Evolutionary conservation across 2,888 invertebrate species (phyloP).

Genomic region (Cryptocephalus moraei): DNA sequence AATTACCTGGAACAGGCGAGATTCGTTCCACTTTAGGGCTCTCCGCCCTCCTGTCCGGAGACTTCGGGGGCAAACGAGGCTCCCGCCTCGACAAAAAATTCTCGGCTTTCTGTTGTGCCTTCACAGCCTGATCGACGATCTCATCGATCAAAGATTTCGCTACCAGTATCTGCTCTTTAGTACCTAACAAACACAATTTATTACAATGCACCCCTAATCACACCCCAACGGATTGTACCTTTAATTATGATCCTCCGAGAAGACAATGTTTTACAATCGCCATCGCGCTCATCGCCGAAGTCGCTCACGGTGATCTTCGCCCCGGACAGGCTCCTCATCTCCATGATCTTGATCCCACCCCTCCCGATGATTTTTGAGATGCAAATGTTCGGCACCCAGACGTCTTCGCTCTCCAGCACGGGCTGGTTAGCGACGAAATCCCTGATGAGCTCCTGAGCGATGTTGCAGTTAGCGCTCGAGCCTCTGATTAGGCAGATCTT

Average conservation of each 20-base stretch:
- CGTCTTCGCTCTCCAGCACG: constrained; percentile 52
- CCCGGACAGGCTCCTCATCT: constrained; percentile 61
- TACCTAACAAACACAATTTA: constrained; percentile 41
- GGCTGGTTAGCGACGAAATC: constrained; percentile 60
- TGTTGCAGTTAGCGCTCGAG: constrained; percentile 49
- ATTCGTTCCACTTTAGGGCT: constrained; percentile 30
- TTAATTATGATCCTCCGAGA: constrained; percentile 27
- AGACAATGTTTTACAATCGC: too few species aligned
- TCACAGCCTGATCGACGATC: constrained; percentile 49
- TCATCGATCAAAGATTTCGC: constrained; percentile 65
- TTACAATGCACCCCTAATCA: too few species aligned
- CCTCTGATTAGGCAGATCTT: constrained; percentile 66
- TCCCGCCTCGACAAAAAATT: constrained; percentile 41
- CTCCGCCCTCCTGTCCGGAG: constrained; percentile 18
- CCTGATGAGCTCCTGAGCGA: constrained; percentile 62
- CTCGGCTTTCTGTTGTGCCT: constrained; percentile 36
- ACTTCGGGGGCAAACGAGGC: constrained; percentile 37
- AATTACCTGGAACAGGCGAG: constrained; percentile 27
- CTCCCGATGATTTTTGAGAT: constrained; percentile 67
- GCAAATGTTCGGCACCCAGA: constrained; percentile 55
- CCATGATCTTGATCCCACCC: constrained; percentile 59
- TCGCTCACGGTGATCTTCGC: constrained; percentile 55
- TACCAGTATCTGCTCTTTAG: constrained; percentile 60
- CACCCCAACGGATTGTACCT: constrained; percentile 17
- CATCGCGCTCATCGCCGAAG: constrained; percentile 30